Base-by-base conservation (phyloP, 2,888 invertebrate genomes). In the Mimas tiliae region DNA sequence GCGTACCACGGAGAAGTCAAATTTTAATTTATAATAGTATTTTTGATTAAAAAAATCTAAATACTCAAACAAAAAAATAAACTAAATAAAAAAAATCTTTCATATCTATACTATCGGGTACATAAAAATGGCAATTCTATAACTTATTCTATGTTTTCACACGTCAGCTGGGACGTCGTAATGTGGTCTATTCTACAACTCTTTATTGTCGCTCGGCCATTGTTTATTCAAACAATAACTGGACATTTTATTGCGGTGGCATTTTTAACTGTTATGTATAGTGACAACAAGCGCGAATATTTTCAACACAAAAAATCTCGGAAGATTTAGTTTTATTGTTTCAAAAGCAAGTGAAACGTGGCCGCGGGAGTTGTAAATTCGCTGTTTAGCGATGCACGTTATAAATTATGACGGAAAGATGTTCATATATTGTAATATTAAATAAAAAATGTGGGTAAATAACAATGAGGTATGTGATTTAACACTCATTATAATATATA, bases 141-240 rank as follows among this genome's bases (percentile, higher is more conserved):
- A 58, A n/a, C 6, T n/a, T 77, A 77, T 50, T 90, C 90, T 88
- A 84, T 74, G 82, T 84, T 82, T 86, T 84, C 85, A 84, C 87
- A 88, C 86, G 85, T 89, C 86, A 83, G 80, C 83, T 83, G 84
- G 77, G 77, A 75, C 78, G 84, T 83, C 83, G 79, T 83, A 83
- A 77, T 79, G 88, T 84, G 86, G 87, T 84, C 86, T 76, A 86
- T 87, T 86, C 87, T 79, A 81, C 83, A 78, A 75, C 82, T 81
- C 80, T 88, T 91, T 89, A 91, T 87, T 85, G 86, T 87, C 85
- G 70, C 74, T 81, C 70, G 71, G 52, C 88, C 83, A 91, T 93
- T 93, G 92, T 93, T 91, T 92, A 91, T 92, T 87, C 80, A 85
- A 90, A 93, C 93, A 92, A 93, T 93, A 91, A 88, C 87, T 76